phyloP scores from a whole-genome alignment of 2,113 vertebrate species.

The Mus pahari region DNA sequence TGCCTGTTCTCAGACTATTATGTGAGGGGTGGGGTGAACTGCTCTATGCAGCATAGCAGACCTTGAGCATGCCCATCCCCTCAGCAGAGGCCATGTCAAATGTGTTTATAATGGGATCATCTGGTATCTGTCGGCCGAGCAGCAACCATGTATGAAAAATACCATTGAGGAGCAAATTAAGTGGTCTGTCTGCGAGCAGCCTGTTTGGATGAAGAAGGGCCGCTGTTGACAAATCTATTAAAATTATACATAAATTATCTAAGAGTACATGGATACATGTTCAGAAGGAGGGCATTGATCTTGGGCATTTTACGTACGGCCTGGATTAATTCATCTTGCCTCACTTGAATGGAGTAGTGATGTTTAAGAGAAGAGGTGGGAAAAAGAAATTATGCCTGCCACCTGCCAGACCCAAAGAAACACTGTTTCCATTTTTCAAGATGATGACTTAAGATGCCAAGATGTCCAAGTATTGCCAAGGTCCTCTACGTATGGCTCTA shows the following conservation, averaged over 20 bases:
- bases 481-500: background rate
- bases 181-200: slow-evolving; percentile 66
- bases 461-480: background rate
- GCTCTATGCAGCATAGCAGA: slow-evolving; percentile 80
- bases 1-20: slow-evolving; percentile 36
- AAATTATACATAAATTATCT: slow-evolving; percentile 74
- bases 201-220: slow-evolving; percentile 56
- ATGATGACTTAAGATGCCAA: background rate
- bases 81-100: slow-evolving; percentile 79
- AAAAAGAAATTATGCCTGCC: slow-evolving; percentile 58
- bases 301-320: slow-evolving; percentile 69
- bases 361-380: slow-evolving; percentile 63
- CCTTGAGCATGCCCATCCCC: slow-evolving; percentile 80
- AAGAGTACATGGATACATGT: slow-evolving; percentile 50
- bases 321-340: slow-evolving; percentile 63
- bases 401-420: slow-evolving; percentile 40
- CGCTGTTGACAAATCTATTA: slow-evolving; percentile 74
- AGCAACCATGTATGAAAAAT: slow-evolving; percentile 86
- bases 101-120: slow-evolving; percentile 86
- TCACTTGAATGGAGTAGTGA: slow-evolving; percentile 58
- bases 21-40: slow-evolving; percentile 67
- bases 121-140: slow-evolving; percentile 82
- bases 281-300: slow-evolving; percentile 78
- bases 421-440: slow-evolving; percentile 51
- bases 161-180: slow-evolving; percentile 81